Conservation (phyloP, 2,113 vertebrate genomes). For the Halcyon malimbica region DNA sequence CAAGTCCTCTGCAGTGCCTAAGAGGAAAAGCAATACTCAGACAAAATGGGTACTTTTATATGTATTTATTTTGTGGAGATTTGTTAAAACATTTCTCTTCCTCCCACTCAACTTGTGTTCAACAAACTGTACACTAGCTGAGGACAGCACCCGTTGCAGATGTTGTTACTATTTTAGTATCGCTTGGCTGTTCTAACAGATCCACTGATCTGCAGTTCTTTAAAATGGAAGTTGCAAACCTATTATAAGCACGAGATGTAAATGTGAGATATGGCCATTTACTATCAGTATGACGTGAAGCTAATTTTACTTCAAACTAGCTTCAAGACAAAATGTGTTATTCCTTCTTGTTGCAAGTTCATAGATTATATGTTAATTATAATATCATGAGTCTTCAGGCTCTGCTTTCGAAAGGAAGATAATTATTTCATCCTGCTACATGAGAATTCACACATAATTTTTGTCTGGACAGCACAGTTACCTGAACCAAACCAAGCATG, state of each 20-base stretch:
- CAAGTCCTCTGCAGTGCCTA: neutral
- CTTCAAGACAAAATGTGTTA: neutral
- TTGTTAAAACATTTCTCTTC: constrained; percentile 38
- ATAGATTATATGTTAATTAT: neutral
- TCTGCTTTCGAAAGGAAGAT: neutral
- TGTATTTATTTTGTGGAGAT: constrained; percentile 31
- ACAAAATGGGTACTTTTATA: neutral
- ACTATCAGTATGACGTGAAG: neutral
- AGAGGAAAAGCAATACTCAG: neutral
- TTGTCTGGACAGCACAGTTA: neutral
- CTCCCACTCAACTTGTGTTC: constrained; percentile 55
- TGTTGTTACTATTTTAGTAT: constrained; percentile 58
- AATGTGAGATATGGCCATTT: neutral
- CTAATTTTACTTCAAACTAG: neutral
- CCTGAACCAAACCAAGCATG: neutral
- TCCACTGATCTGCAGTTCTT: constrained; percentile 13
- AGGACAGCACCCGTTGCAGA: constrained; percentile 4
- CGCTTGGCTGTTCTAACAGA: constrained; percentile 4
- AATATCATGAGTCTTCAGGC: neutral
- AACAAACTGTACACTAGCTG: constrained; percentile 10
- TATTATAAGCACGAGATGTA: neutral
- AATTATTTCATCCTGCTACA: neutral
- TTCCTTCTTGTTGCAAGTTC: neutral
- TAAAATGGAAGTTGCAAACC: neutral
- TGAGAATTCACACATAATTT: neutral